Percentiles rank a stretch among this genome's conserved stretches.
These are phyloP conservation scores for Clepsis dumicolana DNA, from an alignment of 2,888 invertebrate genomes.

Conservation along the genomic window DNA sequence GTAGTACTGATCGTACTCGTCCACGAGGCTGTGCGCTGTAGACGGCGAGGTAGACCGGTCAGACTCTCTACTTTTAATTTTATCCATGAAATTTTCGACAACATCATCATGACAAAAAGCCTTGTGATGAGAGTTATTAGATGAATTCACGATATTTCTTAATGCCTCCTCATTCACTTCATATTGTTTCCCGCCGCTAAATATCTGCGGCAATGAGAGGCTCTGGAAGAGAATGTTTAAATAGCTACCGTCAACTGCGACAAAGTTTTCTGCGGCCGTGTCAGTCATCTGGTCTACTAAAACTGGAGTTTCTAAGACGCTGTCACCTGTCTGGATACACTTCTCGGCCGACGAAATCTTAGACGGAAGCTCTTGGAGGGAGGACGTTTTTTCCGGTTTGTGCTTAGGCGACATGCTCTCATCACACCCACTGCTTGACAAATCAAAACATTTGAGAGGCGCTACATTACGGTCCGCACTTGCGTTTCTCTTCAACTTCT, in stretches of 20 bases:
- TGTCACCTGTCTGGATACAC: slow-evolving; percentile 72
- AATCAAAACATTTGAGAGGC: slow-evolving; percentile 78
- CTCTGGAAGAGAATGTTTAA: slow-evolving; percentile 78
- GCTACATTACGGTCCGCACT: slow-evolving; percentile 62
- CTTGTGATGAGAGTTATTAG: slow-evolving; percentile 57
- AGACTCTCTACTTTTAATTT: slow-evolving; percentile 64
- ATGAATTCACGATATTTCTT: slow-evolving; percentile 69
- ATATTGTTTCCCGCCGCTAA: slow-evolving; percentile 75
- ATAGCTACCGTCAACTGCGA: slow-evolving; percentile 77
- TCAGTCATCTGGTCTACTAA: slow-evolving; percentile 54
- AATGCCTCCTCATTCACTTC: slow-evolving; percentile 80
- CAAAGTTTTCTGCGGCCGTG: slow-evolving; percentile 67
- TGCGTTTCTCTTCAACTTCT: slow-evolving; percentile 67
- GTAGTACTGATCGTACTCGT: slow-evolving; percentile 78
- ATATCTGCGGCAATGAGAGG: slow-evolving; percentile 73
- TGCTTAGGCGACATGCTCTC: slow-evolving; percentile 63
- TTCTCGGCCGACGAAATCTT: slow-evolving; percentile 64
- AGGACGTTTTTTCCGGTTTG: slow-evolving; percentile 46
- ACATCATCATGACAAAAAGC: slow-evolving; percentile 57
- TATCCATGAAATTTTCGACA: slow-evolving; percentile 68
- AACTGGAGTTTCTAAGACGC: slow-evolving; percentile 46
- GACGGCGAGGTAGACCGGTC: slow-evolving; percentile 69
- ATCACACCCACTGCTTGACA: slow-evolving; percentile 78
- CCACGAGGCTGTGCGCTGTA: slow-evolving; percentile 77
- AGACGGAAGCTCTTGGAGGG: slow-evolving; percentile 40